A percentile compares a stretch with the other conserved stretches of the same genome.
These are phyloP conservation scores for Macrotrachela quadricornifera DNA, from an alignment of 1,140 invertebrate species.

Conservation along the genomic window DNA sequence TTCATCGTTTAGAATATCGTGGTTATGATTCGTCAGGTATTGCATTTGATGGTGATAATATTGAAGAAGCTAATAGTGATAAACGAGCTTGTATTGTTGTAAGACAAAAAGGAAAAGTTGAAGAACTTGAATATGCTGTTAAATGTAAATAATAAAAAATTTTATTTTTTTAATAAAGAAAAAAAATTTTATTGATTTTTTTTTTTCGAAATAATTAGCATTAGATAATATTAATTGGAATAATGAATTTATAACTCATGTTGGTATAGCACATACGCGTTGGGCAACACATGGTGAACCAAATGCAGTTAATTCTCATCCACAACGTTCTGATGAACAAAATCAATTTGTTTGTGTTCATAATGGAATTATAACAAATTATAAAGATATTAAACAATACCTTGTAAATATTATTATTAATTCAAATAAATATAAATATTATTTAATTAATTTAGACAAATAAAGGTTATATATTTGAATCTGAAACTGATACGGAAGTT, in stretches of 20 bases:
- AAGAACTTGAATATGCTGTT: not conserved
- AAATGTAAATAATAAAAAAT: no score
- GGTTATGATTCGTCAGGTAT: constrained; percentile 89
- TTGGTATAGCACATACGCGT: constrained; percentile 91
- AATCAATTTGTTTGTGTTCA: constrained; percentile 91
- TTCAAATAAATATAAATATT: not conserved
- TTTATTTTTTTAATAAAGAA: no score
- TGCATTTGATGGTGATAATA: constrained; percentile 8
- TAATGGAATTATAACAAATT: constrained; percentile 97
- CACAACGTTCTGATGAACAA: constrained; percentile 67
- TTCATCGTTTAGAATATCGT: constrained; percentile 89
- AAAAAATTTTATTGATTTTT: not conserved
- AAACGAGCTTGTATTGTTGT: not conserved
- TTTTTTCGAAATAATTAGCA: no score
- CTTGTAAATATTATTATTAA: constrained; percentile 33
- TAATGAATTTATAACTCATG: constrained; percentile 48
- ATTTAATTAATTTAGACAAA: constrained; percentile 35
- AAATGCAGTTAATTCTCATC: constrained; percentile 74
- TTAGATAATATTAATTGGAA: constrained; percentile 43
- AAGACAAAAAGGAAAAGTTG: constrained; percentile 8
- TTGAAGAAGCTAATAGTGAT: not conserved
- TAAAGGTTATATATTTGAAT: constrained; percentile 79
- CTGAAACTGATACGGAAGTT: constrained; percentile 91
- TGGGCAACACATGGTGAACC: constrained; percentile 98
- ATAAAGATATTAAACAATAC: constrained; percentile 91